A percentile compares a stretch with the other conserved stretches of the same genome.
Evolutionary conservation across 2,888 invertebrate genomes (phyloP).

Genomic region (Chrysodeixis includens): DNA sequence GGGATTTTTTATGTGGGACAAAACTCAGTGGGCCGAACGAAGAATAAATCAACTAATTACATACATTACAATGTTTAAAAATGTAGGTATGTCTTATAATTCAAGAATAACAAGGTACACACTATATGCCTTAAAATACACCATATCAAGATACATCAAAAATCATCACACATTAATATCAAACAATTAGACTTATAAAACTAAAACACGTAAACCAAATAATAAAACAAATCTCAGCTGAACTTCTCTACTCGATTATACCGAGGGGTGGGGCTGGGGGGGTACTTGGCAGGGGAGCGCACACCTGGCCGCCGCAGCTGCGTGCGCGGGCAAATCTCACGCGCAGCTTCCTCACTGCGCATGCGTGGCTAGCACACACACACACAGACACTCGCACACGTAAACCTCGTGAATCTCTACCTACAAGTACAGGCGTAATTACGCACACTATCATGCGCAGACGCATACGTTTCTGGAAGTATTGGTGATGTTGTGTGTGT

Average conservation of each 20-base stretch:
- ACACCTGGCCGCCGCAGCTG: conserved; percentile 88
- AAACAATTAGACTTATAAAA: too few species aligned
- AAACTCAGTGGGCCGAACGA: too few species aligned
- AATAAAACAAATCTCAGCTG: conserved; percentile 43
- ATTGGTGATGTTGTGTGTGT: neutral
- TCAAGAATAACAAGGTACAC: too few species aligned
- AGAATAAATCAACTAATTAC: too few species aligned
- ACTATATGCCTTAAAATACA: too few species aligned
- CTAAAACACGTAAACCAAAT: conserved; percentile 30
- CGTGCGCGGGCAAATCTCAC: conserved; percentile 86
- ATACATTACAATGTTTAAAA: too few species aligned
- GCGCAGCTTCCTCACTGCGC: conserved; percentile 87
- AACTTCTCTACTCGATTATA: conserved; percentile 66
- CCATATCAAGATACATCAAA: too few species aligned
- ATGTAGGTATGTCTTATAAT: too few species aligned
- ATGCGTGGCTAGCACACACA: conserved; percentile 76
- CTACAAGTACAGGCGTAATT: neutral
- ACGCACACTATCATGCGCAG: conserved; percentile 49
- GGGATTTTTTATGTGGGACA: too few species aligned
- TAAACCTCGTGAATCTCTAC: neutral
- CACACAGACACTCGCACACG: conserved; percentile 52
- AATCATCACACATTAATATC: too few species aligned
- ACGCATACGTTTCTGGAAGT: conserved; percentile 7
- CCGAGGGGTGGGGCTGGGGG: conserved; percentile 72
- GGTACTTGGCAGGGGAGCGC: conserved; percentile 75